A percentile compares a stretch with the other conserved stretches of the same genome.
phyloP scores from a whole-genome alignment of 2,888 invertebrate genomes.

The Helobdella robusta region DNA sequence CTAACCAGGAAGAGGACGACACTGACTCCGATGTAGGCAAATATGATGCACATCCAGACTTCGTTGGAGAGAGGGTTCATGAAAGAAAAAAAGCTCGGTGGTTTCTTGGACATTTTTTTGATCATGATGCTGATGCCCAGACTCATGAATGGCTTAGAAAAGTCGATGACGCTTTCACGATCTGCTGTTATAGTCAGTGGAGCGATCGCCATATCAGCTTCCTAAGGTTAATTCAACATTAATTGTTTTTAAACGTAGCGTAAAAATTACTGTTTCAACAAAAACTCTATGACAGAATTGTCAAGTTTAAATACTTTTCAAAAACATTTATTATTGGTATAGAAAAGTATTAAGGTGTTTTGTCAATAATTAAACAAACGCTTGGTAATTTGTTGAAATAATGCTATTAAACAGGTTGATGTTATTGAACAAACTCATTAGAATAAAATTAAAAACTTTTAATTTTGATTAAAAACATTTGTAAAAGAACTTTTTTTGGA shows the following conservation, averaged over 20 bases:
- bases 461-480: too few species aligned
- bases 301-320: too few species aligned
- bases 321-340: too few species aligned
- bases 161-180: constrained; percentile 86
- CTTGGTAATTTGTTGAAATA: too few species aligned
- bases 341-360: too few species aligned
- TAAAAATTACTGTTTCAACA: too few species aligned
- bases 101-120: constrained; percentile 71
- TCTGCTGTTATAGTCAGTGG: constrained; percentile 90
- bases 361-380: too few species aligned
- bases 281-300: too few species aligned
- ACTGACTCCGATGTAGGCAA: constrained; percentile 81
- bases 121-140: constrained; percentile 90
- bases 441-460: too few species aligned
- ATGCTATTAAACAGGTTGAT: too few species aligned
- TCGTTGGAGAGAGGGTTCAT: constrained; percentile 90
- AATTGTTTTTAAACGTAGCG: neutral
- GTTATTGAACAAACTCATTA: too few species aligned
- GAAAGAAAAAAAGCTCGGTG: constrained; percentile 88
- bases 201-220: constrained; percentile 88
- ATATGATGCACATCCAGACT: constrained; percentile 78
- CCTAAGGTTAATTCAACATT: constrained; percentile 55
- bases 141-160: constrained; percentile 94
- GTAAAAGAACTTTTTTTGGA: too few species aligned
- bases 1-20: constrained; percentile 95